phyloP scores from a whole-genome alignment of 1,140 invertebrate species.

The Drosophila tropicalis region DNA sequence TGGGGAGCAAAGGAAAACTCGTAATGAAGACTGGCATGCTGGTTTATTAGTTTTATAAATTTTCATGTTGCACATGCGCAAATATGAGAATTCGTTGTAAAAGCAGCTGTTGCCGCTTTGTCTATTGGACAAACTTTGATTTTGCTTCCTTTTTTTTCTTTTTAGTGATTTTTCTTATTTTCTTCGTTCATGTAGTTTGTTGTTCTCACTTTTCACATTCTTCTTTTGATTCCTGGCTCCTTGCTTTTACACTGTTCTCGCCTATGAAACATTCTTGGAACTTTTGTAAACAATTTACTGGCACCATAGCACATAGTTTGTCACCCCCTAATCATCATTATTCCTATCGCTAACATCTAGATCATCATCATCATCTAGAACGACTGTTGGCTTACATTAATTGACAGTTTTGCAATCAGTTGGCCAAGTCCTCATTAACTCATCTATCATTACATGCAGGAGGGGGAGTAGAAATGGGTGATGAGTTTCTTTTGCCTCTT shows the following conservation, averaged over 20 bases:
- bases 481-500: neutral
- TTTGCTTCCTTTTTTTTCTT: neutral
- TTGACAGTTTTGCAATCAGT: slow-evolving; percentile 55
- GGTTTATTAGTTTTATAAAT: slow-evolving; percentile 43
- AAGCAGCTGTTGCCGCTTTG: slow-evolving; percentile 2
- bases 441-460: slow-evolving; percentile 52
- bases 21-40: slow-evolving; percentile 52
- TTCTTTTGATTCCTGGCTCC: neutral
- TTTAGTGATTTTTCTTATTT: neutral
- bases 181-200: neutral
- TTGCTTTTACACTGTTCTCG: neutral
- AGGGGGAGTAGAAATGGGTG: neutral
- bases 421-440: slow-evolving; percentile 57
- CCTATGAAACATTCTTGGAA: slow-evolving; percentile 5
- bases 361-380: slow-evolving; percentile 12
- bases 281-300: slow-evolving; percentile 20
- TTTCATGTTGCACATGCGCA: slow-evolving; percentile 48
- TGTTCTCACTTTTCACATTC: neutral
- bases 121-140: slow-evolving; percentile 35
- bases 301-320: slow-evolving; percentile 26
- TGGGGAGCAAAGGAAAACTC: neutral
- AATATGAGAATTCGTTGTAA: neutral
- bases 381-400: slow-evolving; percentile 50
- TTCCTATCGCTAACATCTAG: neutral
- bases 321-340: neutral